phyloP scores from a whole-genome alignment of 2,113 vertebrate species.

The Takifugu flavidus region DNA sequence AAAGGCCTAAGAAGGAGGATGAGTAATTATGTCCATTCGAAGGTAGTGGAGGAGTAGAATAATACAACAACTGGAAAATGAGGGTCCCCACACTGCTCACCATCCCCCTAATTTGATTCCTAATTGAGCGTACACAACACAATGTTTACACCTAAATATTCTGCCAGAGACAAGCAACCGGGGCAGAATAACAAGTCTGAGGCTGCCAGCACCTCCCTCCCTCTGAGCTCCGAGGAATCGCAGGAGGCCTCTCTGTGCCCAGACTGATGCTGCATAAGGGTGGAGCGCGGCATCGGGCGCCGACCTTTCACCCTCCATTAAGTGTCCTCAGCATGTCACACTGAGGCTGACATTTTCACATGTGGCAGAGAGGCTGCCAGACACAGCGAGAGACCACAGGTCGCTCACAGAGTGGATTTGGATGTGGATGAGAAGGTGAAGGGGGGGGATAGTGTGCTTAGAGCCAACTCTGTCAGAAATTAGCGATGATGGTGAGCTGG shows the following conservation, averaged over 20 bases:
- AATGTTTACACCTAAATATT: slow-evolving; percentile 55
- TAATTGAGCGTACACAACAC: slow-evolving; percentile 56
- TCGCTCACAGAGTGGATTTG: slow-evolving; percentile 24
- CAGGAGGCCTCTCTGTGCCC: neutral
- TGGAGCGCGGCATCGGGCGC: slow-evolving; percentile 4
- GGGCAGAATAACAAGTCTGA: slow-evolving; percentile 18
- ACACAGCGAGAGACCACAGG: slow-evolving; percentile 26
- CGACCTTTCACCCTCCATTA: slow-evolving; percentile 19
- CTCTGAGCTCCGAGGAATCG: slow-evolving; percentile 4
- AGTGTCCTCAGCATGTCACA: slow-evolving; percentile 23
- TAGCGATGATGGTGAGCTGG: too few relatives aligned
- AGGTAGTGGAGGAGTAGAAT: slow-evolving; percentile 35
- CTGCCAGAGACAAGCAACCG: slow-evolving; percentile 33
- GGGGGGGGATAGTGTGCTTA: too few relatives aligned
- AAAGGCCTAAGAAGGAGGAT: slow-evolving; percentile 31
- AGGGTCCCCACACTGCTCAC: slow-evolving; percentile 55
- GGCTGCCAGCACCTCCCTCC: slow-evolving; percentile 15
- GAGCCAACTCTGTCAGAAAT: too few relatives aligned
- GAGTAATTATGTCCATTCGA: slow-evolving; percentile 51
- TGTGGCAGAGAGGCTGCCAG: slow-evolving; percentile 31
- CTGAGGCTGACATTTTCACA: slow-evolving; percentile 47
- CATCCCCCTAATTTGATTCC: slow-evolving; percentile 55
- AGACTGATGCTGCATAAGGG: too few relatives aligned
- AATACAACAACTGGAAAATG: slow-evolving; percentile 52
- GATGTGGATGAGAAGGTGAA: slow-evolving; percentile 11